A percentile compares a stretch with the other conserved stretches of the same genome.
Evolutionary conservation across 2,797 vertebrate species (phyloP).

Genomic region (Garrulus glandarius): DNA sequence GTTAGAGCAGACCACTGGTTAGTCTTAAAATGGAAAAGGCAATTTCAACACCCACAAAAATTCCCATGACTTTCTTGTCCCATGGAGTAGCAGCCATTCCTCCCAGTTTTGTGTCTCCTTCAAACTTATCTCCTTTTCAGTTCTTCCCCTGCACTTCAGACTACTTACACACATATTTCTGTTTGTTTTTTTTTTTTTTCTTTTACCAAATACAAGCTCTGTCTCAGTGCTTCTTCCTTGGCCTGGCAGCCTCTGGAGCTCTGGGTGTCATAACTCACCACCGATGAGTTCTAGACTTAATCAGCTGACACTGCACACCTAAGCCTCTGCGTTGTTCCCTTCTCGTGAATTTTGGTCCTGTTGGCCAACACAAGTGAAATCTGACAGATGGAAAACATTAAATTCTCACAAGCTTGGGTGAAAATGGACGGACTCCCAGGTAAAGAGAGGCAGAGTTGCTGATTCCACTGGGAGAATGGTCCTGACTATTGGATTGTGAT

Average conservation of each 20-base stretch:
- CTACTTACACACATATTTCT: background rate
- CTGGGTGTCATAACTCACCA: background rate
- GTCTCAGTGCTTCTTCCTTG: background rate
- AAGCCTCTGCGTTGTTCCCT: background rate
- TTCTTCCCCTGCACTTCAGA: background rate
- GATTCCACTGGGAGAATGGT: background rate
- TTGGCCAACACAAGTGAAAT: background rate
- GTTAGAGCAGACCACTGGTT: background rate
- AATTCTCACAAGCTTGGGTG: background rate
- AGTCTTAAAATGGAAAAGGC: background rate
- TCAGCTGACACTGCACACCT: background rate
- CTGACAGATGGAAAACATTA: background rate
- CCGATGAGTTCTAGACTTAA: background rate
- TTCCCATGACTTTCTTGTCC: background rate
- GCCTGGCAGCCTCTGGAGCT: background rate
- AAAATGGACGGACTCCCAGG: background rate
- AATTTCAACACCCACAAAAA: background rate
- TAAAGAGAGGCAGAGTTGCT: background rate
- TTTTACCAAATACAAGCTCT: rapidly evolving
- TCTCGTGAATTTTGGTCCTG: background rate
- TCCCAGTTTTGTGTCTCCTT: background rate
- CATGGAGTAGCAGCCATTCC: rapidly evolving
- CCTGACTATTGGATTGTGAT: background rate
- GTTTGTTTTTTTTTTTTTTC: background rate
- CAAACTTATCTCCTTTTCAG: background rate